Evolutionary conservation across 1,140 invertebrate species (phyloP).

Genomic region (Thereuonema tuberculata): DNA sequence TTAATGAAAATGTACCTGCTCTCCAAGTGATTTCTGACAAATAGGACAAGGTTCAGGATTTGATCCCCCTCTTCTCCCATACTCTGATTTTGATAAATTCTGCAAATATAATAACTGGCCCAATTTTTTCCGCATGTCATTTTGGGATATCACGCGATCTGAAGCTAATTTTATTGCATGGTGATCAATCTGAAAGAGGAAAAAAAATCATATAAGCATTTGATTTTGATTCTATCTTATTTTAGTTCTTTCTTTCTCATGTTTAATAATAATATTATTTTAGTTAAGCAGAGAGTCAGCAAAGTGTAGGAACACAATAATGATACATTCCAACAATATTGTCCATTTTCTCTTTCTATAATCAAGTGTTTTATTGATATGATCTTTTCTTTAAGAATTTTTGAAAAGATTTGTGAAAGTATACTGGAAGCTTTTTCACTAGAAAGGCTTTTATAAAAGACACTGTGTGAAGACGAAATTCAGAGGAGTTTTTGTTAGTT

Average conservation of each 20-base stretch:
- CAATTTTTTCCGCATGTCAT: slow-evolving; percentile 33
- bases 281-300: neutral
- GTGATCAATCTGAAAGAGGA: slow-evolving; percentile 19
- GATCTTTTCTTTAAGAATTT: no score
- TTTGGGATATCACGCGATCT: slow-evolving; percentile 27
- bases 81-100: slow-evolving; percentile 36
- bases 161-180: slow-evolving; percentile 26
- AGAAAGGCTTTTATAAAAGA: no score
- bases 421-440: no score
- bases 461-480: no score
- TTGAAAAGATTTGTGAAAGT: no score
- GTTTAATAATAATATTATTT: neutral
- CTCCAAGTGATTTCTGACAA: slow-evolving; percentile 42
- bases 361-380: no score
- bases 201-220: neutral
- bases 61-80: slow-evolving; percentile 28
- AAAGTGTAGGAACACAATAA: no score
- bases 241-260: neutral
- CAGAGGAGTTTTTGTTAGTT: no score
- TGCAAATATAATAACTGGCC: slow-evolving; percentile 40
- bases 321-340: no score
- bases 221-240: neutral
- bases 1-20: slow-evolving; percentile 27
- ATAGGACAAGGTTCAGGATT: slow-evolving; percentile 55
- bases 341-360: no score